These are phyloP conservation scores for Caenorhabditis virilis DNA, from an alignment of 2,888 invertebrate species.

Conservation along the genomic window DNA sequence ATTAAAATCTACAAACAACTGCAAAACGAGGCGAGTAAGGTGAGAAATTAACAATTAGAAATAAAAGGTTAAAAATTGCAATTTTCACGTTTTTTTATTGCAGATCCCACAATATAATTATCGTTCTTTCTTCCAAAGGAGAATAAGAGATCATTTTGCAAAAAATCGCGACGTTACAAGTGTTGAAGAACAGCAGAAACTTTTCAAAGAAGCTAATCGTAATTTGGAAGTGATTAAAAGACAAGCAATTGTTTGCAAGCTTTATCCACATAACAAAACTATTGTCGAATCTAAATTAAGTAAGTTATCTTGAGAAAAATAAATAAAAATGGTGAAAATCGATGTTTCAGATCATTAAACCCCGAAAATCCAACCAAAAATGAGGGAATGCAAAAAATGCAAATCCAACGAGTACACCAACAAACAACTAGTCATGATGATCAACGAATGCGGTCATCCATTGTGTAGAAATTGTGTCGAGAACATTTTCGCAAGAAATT, in stretches of 20 bases:
- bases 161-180: conserved; percentile 51
- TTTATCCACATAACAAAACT: conserved; percentile 59
- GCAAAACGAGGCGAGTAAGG: conserved; percentile 58
- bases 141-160: conserved; percentile 67
- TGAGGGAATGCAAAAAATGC: conserved; percentile 86
- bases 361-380: conserved; percentile 13
- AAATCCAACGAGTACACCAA: conserved; percentile 95
- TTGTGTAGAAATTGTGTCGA: conserved; percentile 77
- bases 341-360: neutral
- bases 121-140: conserved; percentile 63
- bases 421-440: conserved; percentile 93
- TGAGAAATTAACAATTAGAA: too few relatives aligned
- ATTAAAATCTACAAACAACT: conserved; percentile 64
- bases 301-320: conserved; percentile 10
- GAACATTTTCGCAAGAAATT: conserved; percentile 90
- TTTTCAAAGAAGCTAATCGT: conserved; percentile 53
- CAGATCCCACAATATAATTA: conserved; percentile 67
- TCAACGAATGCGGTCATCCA: conserved; percentile 96
- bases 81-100: conserved; percentile 20
- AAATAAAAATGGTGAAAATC: conserved; percentile 2
- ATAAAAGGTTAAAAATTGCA: too few relatives aligned
- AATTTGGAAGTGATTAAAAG: conserved; percentile 47
- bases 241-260: conserved; percentile 46
- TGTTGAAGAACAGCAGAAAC: conserved; percentile 38
- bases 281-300: conserved; percentile 55